Base-by-base conservation (phyloP, 92 coral and sea anemone species). In the Heliopora coerulea region DNA sequence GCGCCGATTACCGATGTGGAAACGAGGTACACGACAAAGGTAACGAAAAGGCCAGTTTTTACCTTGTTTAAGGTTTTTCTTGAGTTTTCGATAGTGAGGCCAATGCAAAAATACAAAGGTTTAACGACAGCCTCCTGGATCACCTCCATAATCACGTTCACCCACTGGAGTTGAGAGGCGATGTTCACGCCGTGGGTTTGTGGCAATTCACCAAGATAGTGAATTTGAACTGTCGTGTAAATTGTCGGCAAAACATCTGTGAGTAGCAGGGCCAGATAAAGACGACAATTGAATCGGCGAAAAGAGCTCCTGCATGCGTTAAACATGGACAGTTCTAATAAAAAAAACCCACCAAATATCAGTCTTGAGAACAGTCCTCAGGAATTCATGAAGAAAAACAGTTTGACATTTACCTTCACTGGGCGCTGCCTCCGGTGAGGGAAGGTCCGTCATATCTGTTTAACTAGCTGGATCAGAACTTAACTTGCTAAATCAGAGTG, bases 111-210 rank as follows among this genome's bases (percentile, higher is more conserved):
- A 56, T 68, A 68, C 59, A 68, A n/a, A 28, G 75, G 75, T 68
- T 68, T 68, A 44, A 68, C 28, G 1, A 68, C 59, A 26, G 75
- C 75, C 29, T 68, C 75, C 59, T 68, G 41, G 61, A 68, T 26
- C 41, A 68, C 75, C 30, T 68, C 75, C 2, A 68, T 28, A 23
- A 68, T 48, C 32, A 68, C 75, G 28, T 68, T 68, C 44, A 68
- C 75, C 75, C 75, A 68, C 30, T 68, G 75, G 17, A 68, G n/a
- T 15, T 68, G 75, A n/a, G 75, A 68, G 41, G 75, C 75, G 0
- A 68, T 68, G 61, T 68, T 68, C 21, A 68, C 75, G 21, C 75
- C 75, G 59, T 40, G 49, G 10, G 75, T 49, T 37, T 68, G 50
- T 35, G 75, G 75, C 14, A 68, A 33, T 12, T 68, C 40, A 5